These are phyloP conservation scores for Drosophila heteroneura DNA, from an alignment of 2,888 invertebrate species.

Conservation along the genomic window DNA sequence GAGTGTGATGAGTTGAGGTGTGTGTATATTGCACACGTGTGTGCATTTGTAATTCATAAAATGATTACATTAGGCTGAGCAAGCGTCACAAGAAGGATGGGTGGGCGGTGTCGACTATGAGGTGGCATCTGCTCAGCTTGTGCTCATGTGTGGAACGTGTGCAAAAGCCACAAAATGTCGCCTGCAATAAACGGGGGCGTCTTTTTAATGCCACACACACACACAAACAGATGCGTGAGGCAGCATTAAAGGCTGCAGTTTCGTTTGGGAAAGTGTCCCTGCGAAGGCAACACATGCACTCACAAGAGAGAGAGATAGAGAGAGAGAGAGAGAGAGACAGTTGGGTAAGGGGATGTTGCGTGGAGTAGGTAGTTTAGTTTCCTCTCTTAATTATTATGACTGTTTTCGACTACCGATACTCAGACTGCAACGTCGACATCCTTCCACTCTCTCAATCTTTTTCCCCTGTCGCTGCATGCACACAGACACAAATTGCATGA, in stretches of 20 bases:
- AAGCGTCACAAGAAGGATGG: background rate
- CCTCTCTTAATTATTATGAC: constrained; percentile 55
- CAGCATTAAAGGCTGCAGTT: constrained; percentile 63
- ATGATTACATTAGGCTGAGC: constrained; percentile 81
- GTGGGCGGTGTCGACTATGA: background rate
- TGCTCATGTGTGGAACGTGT: constrained; percentile 66
- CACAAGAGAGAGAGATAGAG: constrained; percentile 28
- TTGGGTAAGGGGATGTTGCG: background rate
- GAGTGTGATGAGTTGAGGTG: constrained; percentile 10
- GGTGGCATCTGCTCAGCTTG: constrained; percentile 45
- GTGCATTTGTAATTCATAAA: constrained; percentile 83
- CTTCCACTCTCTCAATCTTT: background rate
- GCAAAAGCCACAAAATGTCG: constrained; percentile 79
- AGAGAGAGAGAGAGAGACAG: constrained; percentile 5
- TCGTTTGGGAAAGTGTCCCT: constrained; percentile 70
- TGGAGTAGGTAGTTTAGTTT: constrained; percentile 4
- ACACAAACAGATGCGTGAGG: constrained; percentile 2
- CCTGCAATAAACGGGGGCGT: constrained; percentile 72
- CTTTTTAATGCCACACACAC: constrained; percentile 67
- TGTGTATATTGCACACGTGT: constrained; percentile 56
- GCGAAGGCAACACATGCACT: constrained; percentile 25
- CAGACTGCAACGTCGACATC: constrained; percentile 6
- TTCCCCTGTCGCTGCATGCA: background rate
- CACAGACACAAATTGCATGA: constrained; percentile 76
- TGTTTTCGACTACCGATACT: constrained; percentile 48